These are phyloP conservation scores for Trachymyrmex septentrionalis DNA, from an alignment of 1,140 invertebrate species.

Conservation along the genomic window DNA sequence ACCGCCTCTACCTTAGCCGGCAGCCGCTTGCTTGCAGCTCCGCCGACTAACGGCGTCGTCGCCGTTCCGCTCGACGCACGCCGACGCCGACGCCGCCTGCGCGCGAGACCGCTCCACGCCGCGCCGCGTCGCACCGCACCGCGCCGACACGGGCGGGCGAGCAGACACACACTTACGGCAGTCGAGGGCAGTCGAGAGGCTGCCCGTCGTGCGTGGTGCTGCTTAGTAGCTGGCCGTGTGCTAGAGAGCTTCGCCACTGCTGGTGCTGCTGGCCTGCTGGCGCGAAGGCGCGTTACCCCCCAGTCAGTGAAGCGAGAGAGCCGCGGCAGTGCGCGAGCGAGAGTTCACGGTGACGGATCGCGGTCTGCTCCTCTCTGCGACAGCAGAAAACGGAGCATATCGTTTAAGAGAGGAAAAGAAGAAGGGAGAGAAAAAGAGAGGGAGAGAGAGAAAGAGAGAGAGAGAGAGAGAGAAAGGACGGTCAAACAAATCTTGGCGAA, in stretches of 20 bases:
- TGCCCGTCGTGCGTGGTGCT: conserved; percentile 59
- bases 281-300: conserved; percentile 57
- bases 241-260: conserved; percentile 49
- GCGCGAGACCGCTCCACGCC: conserved; percentile 56
- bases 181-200: conserved; percentile 63
- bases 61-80: conserved; percentile 59
- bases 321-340: conserved; percentile 61
- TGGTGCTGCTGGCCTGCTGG: conserved; percentile 56
- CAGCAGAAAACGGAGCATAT: neutral
- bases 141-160: conserved; percentile 58
- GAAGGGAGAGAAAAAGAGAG: neutral
- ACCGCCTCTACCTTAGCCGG: conserved; percentile 22
- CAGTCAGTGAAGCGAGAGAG: conserved; percentile 53
- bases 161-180: conserved; percentile 62
- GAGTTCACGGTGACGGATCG: conserved; percentile 65
- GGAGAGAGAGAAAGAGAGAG: neutral
- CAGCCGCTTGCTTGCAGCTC: conserved; percentile 34
- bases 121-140: conserved; percentile 52
- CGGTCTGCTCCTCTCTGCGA: neutral
- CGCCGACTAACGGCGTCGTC: conserved; percentile 60
- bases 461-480: neutral
- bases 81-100: conserved; percentile 66
- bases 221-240: conserved; percentile 55
- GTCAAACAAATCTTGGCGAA: neutral
- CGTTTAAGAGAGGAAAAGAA: neutral